phyloP scores from a whole-genome alignment of 1,140 invertebrate species.

The Arion vulgaris region DNA sequence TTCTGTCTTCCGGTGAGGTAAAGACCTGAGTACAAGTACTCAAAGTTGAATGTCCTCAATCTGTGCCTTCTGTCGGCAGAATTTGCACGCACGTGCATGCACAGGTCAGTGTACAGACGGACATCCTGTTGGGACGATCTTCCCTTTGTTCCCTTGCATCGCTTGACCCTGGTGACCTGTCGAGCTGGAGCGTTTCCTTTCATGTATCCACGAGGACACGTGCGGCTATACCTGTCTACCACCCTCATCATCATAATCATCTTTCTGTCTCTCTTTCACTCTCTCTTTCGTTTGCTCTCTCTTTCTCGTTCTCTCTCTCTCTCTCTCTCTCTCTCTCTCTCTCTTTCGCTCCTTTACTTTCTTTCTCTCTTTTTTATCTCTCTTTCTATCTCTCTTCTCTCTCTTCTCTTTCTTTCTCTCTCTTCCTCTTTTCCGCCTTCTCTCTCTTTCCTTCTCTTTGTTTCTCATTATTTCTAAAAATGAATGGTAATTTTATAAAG shows the following conservation, averaged over 20 bases:
- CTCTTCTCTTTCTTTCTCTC: not conserved
- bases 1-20: not conserved
- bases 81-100: not conserved
- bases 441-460: not conserved
- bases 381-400: too few relatives aligned
- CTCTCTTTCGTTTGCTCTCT: not conserved
- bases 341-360: too few relatives aligned
- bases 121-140: not conserved
- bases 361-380: too few relatives aligned
- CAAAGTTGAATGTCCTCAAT: not conserved
- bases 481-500: too few relatives aligned
- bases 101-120: constrained; percentile 16
- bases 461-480: too few relatives aligned
- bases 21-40: not conserved
- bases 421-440: not conserved
- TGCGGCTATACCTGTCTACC: not conserved
- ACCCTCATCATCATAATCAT: too few relatives aligned
- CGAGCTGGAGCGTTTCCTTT: not conserved
- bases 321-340: not conserved
- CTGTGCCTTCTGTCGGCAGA: not conserved
- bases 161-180: not conserved
- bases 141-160: not conserved
- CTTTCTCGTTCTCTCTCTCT: too few relatives aligned
- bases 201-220: not conserved
- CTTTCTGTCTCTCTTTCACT: not conserved